phyloP scores from a whole-genome alignment of 1,140 invertebrate species.

The Apis laboriosa region DNA sequence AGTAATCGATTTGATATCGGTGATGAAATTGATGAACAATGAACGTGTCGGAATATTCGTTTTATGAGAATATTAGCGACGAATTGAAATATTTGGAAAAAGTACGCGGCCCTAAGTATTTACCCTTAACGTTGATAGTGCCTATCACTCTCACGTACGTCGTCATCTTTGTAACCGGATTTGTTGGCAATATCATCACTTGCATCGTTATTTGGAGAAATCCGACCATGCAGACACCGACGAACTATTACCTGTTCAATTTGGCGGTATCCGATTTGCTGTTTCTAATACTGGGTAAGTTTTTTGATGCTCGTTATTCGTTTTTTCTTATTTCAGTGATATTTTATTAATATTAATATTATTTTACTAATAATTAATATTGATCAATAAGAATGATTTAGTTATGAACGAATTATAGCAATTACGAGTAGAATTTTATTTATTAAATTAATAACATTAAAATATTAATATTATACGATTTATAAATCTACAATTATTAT shows the following conservation, averaged over 20 bases:
- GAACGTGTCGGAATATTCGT: slow-evolving; percentile 35
- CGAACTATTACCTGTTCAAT: slow-evolving; percentile 87
- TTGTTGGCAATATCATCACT: slow-evolving; percentile 85
- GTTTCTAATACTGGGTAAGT: slow-evolving; percentile 76
- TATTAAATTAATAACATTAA: too few relatives aligned
- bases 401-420: neutral
- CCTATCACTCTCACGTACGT: slow-evolving; percentile 82
- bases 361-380: neutral
- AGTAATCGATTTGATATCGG: neutral
- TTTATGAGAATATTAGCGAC: slow-evolving; percentile 45
- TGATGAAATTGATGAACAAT: slow-evolving; percentile 42
- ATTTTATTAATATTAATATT: neutral
- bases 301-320: neutral
- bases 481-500: neutral
- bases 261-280: slow-evolving; percentile 80
- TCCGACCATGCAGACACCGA: slow-evolving; percentile 82
- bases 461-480: too few relatives aligned
- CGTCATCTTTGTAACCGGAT: slow-evolving; percentile 84
- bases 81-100: slow-evolving; percentile 66
- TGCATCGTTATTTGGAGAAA: slow-evolving; percentile 85
- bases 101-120: slow-evolving; percentile 69
- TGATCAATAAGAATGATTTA: neutral
- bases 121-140: slow-evolving; percentile 72
- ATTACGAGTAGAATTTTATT: neutral
- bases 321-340: neutral